Evolutionary conservation across 2,888 invertebrate genomes (phyloP).

Genomic region (Ashinkailepas kermadecensis): DNA sequence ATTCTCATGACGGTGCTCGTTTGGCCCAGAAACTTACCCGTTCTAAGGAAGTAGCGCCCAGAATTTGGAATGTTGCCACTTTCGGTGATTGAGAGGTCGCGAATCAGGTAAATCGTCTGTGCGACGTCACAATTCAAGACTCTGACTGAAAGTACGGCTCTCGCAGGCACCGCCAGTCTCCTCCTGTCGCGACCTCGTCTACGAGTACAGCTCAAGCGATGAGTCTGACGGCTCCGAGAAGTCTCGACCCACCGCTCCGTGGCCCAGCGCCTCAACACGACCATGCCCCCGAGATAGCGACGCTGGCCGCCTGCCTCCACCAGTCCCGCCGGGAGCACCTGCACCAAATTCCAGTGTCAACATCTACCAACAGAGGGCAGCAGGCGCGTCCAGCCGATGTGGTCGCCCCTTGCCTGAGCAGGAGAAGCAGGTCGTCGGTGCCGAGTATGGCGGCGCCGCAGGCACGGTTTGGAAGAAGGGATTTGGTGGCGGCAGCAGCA

Average conservation of each 20-base stretch:
- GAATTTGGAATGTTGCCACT: no score
- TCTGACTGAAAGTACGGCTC: no score
- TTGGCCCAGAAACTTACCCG: no score
- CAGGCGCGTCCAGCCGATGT: not conserved
- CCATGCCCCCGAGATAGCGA: not conserved
- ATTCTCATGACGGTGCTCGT: no score
- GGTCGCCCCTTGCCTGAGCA: not conserved
- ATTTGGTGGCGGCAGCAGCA: not conserved
- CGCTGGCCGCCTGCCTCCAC: not conserved
- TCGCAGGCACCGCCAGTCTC: not conserved
- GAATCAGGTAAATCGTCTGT: no score
- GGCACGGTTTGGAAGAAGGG: not conserved
- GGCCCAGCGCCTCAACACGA: not conserved
- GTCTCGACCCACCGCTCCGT: not conserved
- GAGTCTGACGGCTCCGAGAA: not conserved
- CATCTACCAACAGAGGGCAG: not conserved
- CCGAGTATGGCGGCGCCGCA: not conserved
- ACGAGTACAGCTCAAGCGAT: not conserved
- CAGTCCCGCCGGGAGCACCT: not conserved
- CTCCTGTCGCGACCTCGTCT: not conserved
- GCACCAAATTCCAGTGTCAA: not conserved
- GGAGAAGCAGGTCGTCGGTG: not conserved
- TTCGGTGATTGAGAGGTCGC: no score
- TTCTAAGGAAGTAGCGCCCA: no score
- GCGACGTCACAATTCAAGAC: no score